phyloP scores from a whole-genome alignment of 2,797 vertebrate species.

The Protosalanx chinensis region DNA sequence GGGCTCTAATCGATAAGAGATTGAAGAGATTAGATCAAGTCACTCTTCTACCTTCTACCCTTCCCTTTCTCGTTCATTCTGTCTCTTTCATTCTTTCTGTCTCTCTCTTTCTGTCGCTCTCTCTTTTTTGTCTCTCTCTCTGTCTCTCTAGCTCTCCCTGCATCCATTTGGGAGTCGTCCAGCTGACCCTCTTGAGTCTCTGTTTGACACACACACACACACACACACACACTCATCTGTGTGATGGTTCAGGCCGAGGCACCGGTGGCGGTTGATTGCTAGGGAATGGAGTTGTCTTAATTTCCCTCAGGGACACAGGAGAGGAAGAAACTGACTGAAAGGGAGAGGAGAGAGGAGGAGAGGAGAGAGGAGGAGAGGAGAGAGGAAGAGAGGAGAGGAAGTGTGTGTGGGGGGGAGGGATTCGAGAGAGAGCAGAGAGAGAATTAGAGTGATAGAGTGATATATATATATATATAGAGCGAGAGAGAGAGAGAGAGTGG shows the following conservation, averaged over 20 bases:
- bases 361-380: background rate
- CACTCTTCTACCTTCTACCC: constrained; percentile 18
- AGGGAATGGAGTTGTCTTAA: constrained; percentile 54
- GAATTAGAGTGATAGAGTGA: background rate
- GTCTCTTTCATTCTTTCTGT: no score
- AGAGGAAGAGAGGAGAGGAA: background rate
- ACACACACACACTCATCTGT: constrained; percentile 14
- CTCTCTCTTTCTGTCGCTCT: no score
- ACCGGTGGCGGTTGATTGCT: constrained; percentile 55
- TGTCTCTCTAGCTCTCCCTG: no score
- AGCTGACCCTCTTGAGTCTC: constrained; percentile 23
- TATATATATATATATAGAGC: background rate
- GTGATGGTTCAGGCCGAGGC: constrained; percentile 28
- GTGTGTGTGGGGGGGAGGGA: background rate
- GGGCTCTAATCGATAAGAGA: constrained; percentile 54
- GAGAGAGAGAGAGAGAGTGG: background rate
- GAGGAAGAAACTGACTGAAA: constrained; percentile 1
- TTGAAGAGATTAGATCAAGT: constrained; percentile 54
- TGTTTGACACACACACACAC: constrained; percentile 13
- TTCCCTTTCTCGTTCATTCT: no score
- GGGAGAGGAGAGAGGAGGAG: background rate
- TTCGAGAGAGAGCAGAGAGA: background rate
- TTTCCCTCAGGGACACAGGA: constrained; percentile 48
- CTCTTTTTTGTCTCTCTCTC: no score
- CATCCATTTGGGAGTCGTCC: constrained; percentile 10